Base-by-base conservation (phyloP, 2,888 invertebrate species). In the Caprella mutica region DNA sequence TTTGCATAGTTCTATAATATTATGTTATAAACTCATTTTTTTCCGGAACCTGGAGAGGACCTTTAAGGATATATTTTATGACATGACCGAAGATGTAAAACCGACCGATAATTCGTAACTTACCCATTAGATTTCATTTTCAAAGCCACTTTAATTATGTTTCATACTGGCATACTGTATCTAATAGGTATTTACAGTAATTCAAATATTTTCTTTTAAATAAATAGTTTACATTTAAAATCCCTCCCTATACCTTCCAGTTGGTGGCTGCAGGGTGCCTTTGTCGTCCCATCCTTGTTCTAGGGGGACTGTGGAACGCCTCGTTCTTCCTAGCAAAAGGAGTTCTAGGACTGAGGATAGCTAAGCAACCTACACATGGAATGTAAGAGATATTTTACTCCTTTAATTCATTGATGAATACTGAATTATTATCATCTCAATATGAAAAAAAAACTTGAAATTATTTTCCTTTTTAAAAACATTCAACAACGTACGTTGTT, bases 291-390 rank as follows among this genome's bases (percentile, higher is more conserved):
- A 53, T 59, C n/a, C 53, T 59, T 17, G 52, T 59, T 26, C 52
- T 59, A 50, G 59, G 46, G 2, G 59, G 59, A 26, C 43, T 59
- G 43, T 59, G 59, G 59, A 50, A 56, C 38, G 59, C 55, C n/a
- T 42, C 53, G 8, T 17, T 59, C 38, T 50, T 59, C 29, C 44
- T 59, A 35, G 56, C 43, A 5, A 56, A 59, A 27, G 59, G 56
- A 17, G 38, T 59, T 29, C 23, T 59, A 23, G 56, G 52, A 27
- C 59, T 59, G 9, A 35, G 50, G 12, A 51, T 48, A 1, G 39
- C 48, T 9, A 19, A 33, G 23, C 24, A 33, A 19, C 12, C 35
- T 14, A 23, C 26, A 14, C 55, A 44, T n/a, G 29, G 44, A 9
- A 23, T 44, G 44, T 44, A 30, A 43, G 43, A 52, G 24, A 33